Percentiles rank a stretch among this genome's conserved stretches.
These are phyloP conservation scores for Apis dorsata DNA, from an alignment of 1,140 invertebrate genomes.

Conservation along the genomic window DNA sequence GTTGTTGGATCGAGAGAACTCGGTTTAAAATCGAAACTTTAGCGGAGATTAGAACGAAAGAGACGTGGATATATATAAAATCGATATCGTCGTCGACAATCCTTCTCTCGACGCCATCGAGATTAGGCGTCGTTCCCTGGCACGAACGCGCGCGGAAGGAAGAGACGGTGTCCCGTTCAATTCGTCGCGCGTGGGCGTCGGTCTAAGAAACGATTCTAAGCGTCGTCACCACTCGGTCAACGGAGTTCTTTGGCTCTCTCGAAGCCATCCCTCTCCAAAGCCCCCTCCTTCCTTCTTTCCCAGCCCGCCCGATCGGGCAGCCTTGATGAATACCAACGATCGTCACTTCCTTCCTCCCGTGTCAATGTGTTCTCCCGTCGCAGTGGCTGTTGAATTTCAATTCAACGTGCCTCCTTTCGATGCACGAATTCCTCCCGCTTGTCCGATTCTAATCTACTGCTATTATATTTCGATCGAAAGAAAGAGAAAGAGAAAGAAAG, in stretches of 20 bases:
- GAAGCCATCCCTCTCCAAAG: constrained; percentile 60
- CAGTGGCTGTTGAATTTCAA: constrained; percentile 71
- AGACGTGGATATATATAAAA: too few species aligned
- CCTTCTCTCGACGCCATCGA: not conserved
- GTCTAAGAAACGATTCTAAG: constrained; percentile 56
- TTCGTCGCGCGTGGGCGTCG: constrained; percentile 60
- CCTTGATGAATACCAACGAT: constrained; percentile 75
- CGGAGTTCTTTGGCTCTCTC: constrained; percentile 70
- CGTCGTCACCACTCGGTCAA: constrained; percentile 66
- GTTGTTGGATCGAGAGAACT: too few species aligned
- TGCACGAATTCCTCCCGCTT: constrained; percentile 58
- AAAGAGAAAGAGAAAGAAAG: too few species aligned
- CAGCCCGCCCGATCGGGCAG: constrained; percentile 40
- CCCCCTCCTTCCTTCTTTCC: not conserved
- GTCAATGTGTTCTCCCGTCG: constrained; percentile 72
- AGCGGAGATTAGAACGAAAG: too few species aligned
- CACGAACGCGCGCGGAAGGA: constrained; percentile 70
- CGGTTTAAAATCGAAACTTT: too few species aligned
- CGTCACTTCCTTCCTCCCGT: constrained; percentile 75
- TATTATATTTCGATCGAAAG: too few species aligned
- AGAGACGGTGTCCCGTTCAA: constrained; percentile 69
- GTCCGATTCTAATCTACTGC: not conserved
- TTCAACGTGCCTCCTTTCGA: constrained; percentile 59
- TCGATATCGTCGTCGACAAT: too few species aligned
- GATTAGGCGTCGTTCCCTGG: constrained; percentile 49